These are phyloP conservation scores for Bos taurus DNA, from an alignment of 2,113 vertebrate genomes.

Conservation along the genomic window ARS-UCD2.0 NC_037350.1:22718501-22719000, in stretches of 20 bases:
- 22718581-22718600: constrained; percentile 53
- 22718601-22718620: constrained; percentile 68
- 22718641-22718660: constrained; percentile 77
- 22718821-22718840: neutral
- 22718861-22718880: constrained; percentile 52
- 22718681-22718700: constrained; percentile 77
- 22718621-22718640: constrained; percentile 72
- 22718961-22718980: constrained; percentile 49
- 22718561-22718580: neutral
- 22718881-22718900: constrained; percentile 70
- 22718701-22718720: constrained; percentile 78
- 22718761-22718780: constrained; percentile 71
- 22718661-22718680: constrained; percentile 78
- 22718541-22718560: constrained; percentile 32
- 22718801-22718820: neutral
- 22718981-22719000: constrained; percentile 57
- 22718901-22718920: constrained; percentile 42
- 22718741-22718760: constrained; percentile 79
- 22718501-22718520: constrained; percentile 38
- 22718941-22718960: constrained; percentile 43
- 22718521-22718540: constrained; percentile 34
- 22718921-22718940: constrained; percentile 44
- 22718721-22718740: constrained; percentile 74
- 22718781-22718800: constrained; percentile 48
- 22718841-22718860: constrained; percentile 56